Conservation (phyloP, 2,888 invertebrate genomes). For the Rhingia campestris region DNA sequence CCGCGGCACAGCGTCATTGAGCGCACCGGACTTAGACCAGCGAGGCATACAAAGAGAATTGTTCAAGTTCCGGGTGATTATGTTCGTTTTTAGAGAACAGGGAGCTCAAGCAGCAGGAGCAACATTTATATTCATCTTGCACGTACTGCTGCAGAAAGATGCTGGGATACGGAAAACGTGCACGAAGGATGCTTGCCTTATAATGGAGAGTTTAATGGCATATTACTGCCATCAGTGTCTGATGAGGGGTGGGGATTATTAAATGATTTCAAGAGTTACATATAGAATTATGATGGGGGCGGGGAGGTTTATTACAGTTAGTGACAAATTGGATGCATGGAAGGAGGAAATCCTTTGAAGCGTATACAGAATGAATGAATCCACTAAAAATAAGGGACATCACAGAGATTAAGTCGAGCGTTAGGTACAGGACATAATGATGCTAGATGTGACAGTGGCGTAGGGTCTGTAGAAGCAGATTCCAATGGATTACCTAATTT, state of each 20-base stretch:
- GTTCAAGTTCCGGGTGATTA: conserved; percentile 27
- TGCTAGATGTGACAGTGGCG: too few relatives aligned
- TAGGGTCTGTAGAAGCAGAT: too few relatives aligned
- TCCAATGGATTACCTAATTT: too few relatives aligned
- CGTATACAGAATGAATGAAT: too few relatives aligned
- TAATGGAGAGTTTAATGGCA: conserved; percentile 12
- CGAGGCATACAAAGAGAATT: not conserved
- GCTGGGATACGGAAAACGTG: not conserved
- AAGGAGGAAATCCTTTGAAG: too few relatives aligned
- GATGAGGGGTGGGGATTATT: not conserved
- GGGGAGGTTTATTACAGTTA: too few relatives aligned
- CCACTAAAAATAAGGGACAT: too few relatives aligned
- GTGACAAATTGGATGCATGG: too few relatives aligned
- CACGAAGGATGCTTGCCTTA: not conserved
- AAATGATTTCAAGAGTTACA: not conserved
- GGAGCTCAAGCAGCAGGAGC: not conserved
- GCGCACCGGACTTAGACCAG: not conserved
- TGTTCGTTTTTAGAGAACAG: not conserved
- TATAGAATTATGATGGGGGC: too few relatives aligned
- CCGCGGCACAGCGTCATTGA: too few relatives aligned
- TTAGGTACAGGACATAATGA: too few relatives aligned
- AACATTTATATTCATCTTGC: conserved; percentile 29
- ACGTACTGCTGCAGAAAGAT: conserved; percentile 1
- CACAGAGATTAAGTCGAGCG: too few relatives aligned
- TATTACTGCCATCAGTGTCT: not conserved